Percentiles rank a stretch among this genome's conserved stretches.
These are phyloP conservation scores for Hassar affinis DNA, from an alignment of 2,113 vertebrate species.

Conservation along the genomic window DNA sequence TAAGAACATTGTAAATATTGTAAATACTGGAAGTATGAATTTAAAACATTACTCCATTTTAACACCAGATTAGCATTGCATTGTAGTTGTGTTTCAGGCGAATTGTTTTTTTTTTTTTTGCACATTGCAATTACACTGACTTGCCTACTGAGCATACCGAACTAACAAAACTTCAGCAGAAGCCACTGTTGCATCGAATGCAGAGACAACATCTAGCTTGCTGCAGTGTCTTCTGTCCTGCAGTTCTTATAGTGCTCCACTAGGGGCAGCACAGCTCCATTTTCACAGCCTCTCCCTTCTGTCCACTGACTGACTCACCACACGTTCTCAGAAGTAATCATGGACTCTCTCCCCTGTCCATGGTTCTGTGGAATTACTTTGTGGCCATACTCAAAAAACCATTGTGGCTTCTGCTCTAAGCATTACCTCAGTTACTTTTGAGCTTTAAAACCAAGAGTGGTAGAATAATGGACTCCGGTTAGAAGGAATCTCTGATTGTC, in stretches of 20 bases:
- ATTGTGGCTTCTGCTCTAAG: neutral
- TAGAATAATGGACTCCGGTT: slow-evolving; percentile 33
- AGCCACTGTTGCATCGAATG: neutral
- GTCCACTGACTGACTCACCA: neutral
- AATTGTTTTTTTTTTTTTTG: neutral
- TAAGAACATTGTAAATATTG: slow-evolving; percentile 7
- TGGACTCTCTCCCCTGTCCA: neutral
- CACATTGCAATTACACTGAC: neutral
- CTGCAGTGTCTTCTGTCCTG: slow-evolving; percentile 35
- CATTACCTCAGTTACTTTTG: slow-evolving; percentile 33
- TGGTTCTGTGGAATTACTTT: slow-evolving; percentile 6
- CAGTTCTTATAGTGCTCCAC: slow-evolving; percentile 36
- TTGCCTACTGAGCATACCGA: neutral
- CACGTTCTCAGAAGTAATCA: neutral
- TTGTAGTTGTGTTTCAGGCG: neutral
- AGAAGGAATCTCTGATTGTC: neutral
- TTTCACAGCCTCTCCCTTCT: neutral
- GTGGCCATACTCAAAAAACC: neutral
- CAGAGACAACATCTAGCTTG: neutral
- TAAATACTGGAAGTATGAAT: neutral
- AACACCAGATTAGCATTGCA: neutral
- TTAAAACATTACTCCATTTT: neutral
- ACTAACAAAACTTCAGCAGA: neutral
- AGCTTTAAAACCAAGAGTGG: slow-evolving; percentile 15
- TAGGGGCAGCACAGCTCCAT: slow-evolving; percentile 24